Evolutionary conservation across 2,888 invertebrate species (phyloP), one percentile per base, ranked within the genome.

Genomic region (Caenorhabditis drosophilae): DNA sequence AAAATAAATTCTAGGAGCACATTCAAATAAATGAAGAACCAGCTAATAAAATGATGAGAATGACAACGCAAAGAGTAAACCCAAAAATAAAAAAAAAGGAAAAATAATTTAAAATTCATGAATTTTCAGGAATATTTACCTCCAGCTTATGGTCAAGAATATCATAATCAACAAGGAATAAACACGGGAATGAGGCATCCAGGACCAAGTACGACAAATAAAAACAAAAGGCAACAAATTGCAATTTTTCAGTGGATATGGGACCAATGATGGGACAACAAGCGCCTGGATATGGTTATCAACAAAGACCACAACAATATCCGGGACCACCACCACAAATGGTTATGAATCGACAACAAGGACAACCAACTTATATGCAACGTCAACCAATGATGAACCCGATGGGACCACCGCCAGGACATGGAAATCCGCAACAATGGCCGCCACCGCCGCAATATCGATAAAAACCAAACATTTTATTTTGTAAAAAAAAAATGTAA

Each of bases 21-120:
- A 22, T 25, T 35, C 51, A 47, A 49, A 50, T 52, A 50, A 45
- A 49, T 22, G 62, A 55, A 31, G 60, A 57, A 44, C 70, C 60
- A 41, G 36, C 54, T 53, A 41, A 57, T 35, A 22, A 1, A 41
- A 41, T n/a, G 31, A 27, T n/a, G 27, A 50, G 25, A 42, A 7
- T 44, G 34, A 16, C 45, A 31, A 47, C 35, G 22, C 12, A n/a
- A 47, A 16, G 20, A 47, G 31, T 6, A 20, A 22, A 12, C 15
- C 2, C 34, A 34, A 54, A 47, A 20, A 57, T 58, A 27, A 48
- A 47, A 31, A 56, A 56, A 6, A 62, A 56, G 38, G 52, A 36
- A 4, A 27, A 46, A 46, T 31, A 16, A 46, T 16, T 46, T 31
- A 31, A 7, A 16, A 26, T 20, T 31, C 46, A 27, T 9, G 18